These are phyloP conservation scores for Slavum lentiscoides DNA, from an alignment of 2,888 invertebrate species.

Conservation along the genomic window DNA sequence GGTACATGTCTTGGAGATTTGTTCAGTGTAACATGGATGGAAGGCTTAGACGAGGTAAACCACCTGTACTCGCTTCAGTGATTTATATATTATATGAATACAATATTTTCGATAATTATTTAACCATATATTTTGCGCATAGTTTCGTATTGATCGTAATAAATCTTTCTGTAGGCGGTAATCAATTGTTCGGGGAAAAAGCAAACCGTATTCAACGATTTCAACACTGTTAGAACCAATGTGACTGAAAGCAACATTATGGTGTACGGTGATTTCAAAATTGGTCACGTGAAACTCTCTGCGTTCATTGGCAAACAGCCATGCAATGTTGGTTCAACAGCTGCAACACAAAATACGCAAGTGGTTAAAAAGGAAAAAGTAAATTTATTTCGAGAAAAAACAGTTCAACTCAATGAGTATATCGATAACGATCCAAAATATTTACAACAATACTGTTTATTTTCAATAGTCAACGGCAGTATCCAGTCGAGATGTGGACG, in stretches of 20 bases:
- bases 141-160: not conserved
- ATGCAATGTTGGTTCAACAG: no score
- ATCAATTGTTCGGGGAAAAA: not conserved
- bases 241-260: conserved; percentile 12
- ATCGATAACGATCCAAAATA: no score
- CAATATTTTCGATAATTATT: no score
- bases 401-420: no score
- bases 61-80: no score
- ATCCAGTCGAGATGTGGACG: not conserved
- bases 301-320: not conserved
- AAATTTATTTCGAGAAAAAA: no score
- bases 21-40: conserved; percentile 67
- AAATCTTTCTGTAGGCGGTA: not conserved
- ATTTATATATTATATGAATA: no score
- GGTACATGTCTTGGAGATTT: conserved; percentile 63
- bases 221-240: not conserved
- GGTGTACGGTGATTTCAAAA: conserved; percentile 8
- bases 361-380: no score
- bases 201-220: conserved; percentile 3
- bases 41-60: not conserved
- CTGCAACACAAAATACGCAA: no score
- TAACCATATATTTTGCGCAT: no score
- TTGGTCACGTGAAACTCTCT: not conserved
- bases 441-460: no score
- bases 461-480: not conserved